Conservation (phyloP, 2,888 invertebrate genomes). For the Dione juno region DNA sequence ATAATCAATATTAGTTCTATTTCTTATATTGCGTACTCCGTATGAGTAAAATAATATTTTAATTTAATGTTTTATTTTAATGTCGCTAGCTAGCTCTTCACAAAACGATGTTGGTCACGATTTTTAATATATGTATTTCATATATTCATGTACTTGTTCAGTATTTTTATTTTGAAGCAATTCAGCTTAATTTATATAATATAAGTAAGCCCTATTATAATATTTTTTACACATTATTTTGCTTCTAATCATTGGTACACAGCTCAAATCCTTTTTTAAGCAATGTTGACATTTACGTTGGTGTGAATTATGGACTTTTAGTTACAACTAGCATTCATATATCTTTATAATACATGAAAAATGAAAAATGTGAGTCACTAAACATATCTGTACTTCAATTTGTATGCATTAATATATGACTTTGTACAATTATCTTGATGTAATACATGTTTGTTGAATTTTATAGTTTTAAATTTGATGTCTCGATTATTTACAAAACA, state of each 20-base stretch:
- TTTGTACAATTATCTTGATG: neutral
- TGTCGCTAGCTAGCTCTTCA: constrained; percentile 13
- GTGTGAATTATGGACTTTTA: no score
- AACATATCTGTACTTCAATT: neutral
- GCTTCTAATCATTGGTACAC: no score
- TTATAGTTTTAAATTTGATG: neutral
- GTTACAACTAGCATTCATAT: no score
- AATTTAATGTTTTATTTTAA: constrained; percentile 31
- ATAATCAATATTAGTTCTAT: neutral
- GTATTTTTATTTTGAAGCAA: neutral
- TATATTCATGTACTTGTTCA: neutral
- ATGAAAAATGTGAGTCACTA: neutral
- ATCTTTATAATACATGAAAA: no score
- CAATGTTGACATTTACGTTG: no score
- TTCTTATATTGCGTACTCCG: constrained; percentile 19
- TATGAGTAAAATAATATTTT: constrained; percentile 26
- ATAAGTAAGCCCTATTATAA: neutral
- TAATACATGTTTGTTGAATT: neutral
- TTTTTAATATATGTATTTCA: neutral
- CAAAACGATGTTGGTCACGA: neutral
- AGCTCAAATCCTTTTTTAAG: no score
- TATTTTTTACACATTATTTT: no score
- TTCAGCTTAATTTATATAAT: neutral
- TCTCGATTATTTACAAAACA: neutral
- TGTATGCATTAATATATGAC: no score